Conservation (phyloP, 2,888 invertebrate species). For the Helobdella robusta region DNA sequence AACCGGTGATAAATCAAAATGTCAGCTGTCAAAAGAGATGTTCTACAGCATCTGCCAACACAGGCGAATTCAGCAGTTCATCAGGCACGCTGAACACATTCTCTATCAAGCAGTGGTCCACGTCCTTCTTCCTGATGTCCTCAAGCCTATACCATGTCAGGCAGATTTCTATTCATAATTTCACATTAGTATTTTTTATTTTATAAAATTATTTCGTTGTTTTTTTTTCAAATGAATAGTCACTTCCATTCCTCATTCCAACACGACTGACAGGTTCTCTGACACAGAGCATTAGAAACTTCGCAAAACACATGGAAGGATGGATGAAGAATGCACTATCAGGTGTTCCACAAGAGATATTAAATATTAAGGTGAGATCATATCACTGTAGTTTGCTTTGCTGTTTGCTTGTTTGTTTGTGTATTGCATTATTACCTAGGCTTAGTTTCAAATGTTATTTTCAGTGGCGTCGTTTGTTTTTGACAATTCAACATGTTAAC, state of each 20-base stretch:
- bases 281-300: constrained; percentile 83
- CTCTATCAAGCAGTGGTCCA: constrained; percentile 93
- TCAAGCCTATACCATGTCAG: constrained; percentile 81
- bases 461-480: not conserved
- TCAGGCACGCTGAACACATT: constrained; percentile 71
- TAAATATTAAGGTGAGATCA: constrained; percentile 63
- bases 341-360: constrained; percentile 71
- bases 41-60: constrained; percentile 62
- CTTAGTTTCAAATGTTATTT: not conserved
- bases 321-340: constrained; percentile 73
- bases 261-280: constrained; percentile 59
- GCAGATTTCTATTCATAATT: not conserved
- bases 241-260: not conserved
- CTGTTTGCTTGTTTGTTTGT: not conserved
- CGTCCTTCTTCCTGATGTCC: constrained; percentile 87
- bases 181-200: not conserved
- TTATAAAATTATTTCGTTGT: not conserved
- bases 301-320: constrained; percentile 77
- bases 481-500: not conserved
- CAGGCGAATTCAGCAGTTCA: constrained; percentile 67
- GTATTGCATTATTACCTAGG: not conserved
- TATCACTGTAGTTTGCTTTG: not conserved
- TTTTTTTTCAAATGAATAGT: not conserved
- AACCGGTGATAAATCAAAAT: constrained; percentile 44
- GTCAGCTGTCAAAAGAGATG: constrained; percentile 52